Conservation (phyloP, 2,888 invertebrate genomes). For the Thera britannica region DNA sequence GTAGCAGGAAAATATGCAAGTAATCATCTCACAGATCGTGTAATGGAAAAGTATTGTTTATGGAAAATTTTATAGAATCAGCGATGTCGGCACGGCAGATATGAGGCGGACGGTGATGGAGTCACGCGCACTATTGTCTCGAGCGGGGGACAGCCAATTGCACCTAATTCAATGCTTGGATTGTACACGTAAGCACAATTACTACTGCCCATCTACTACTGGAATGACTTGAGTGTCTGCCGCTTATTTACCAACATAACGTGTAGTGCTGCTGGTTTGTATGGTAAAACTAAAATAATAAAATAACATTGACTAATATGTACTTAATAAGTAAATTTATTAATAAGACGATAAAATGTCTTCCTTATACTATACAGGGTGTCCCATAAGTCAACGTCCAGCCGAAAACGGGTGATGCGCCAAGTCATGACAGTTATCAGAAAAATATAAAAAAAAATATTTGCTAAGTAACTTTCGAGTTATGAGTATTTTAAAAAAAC, state of each 20-base stretch:
- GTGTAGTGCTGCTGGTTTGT: not conserved
- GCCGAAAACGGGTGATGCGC: too few relatives aligned
- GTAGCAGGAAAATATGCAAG: conserved; percentile 52
- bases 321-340: too few relatives aligned
- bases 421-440: too few relatives aligned
- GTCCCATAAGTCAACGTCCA: too few relatives aligned
- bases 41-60: conserved; percentile 58
- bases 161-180: conserved; percentile 53
- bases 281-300: not conserved
- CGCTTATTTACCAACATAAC: conserved; percentile 27
- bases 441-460: too few relatives aligned
- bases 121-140: conserved; percentile 72
- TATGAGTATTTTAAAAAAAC: too few relatives aligned
- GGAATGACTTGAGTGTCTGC: conserved; percentile 50
- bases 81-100: conserved; percentile 45
- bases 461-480: too few relatives aligned
- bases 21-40: conserved; percentile 51
- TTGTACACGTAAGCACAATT: conserved; percentile 50
- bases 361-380: too few relatives aligned
- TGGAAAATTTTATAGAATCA: conserved; percentile 59
- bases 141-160: conserved; percentile 55
- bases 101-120: conserved; percentile 54
- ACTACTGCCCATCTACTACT: conserved; percentile 51
- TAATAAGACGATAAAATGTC: too few relatives aligned
- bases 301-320: too few relatives aligned